A percentile compares a stretch with the other conserved stretches of the same genome.
Conservation (phyloP, 2,888 invertebrate genomes). For the Callimorpha dominula region DNA sequence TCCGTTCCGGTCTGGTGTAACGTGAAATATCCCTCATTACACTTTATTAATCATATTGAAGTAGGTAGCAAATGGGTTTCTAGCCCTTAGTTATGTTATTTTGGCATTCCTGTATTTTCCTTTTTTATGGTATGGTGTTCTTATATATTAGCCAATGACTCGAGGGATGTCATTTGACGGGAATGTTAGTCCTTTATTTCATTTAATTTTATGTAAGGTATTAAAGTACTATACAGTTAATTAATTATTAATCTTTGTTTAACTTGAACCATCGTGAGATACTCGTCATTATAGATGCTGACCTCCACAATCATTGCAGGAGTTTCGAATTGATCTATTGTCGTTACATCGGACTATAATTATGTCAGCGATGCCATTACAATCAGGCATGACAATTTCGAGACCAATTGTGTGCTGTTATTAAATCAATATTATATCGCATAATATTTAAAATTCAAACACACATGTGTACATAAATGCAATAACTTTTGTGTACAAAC, state of each 20-base stretch:
- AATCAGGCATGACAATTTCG: not conserved
- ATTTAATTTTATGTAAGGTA: no score
- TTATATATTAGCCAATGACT: not conserved
- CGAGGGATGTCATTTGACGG: not conserved
- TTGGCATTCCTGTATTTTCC: not conserved
- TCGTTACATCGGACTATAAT: not conserved
- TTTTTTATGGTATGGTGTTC: not conserved
- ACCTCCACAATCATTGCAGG: not conserved
- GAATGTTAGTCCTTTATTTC: no score
- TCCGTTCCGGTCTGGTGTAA: not conserved
- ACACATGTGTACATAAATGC: not conserved
- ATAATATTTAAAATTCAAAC: not conserved
- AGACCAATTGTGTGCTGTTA: not conserved
- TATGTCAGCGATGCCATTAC: not conserved
- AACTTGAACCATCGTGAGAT: not conserved
- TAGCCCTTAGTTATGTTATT: not conserved
- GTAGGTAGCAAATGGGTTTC: not conserved
- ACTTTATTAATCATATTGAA: not conserved
- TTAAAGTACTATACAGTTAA: not conserved
- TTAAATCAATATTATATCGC: not conserved
- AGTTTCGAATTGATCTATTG: not conserved
- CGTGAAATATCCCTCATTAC: not conserved
- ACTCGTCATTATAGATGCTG: not conserved
- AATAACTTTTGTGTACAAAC: not conserved
- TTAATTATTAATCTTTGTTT: not conserved